These are phyloP conservation scores for Cantharis rustica DNA, from an alignment of 2,888 invertebrate species.

Conservation along the genomic window DNA sequence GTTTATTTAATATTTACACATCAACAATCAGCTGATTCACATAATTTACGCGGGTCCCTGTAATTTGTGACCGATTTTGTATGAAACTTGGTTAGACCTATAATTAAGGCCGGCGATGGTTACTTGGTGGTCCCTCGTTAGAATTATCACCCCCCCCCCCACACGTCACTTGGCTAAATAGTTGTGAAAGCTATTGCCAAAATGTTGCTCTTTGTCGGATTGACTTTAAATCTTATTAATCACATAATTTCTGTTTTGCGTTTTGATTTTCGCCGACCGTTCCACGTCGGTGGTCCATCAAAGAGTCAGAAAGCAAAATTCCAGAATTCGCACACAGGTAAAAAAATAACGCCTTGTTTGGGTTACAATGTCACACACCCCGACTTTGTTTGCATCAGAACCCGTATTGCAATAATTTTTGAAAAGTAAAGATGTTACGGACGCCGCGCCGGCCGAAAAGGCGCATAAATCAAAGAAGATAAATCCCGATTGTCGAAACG, in stretches of 20 bases:
- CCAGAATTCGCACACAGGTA: not conserved
- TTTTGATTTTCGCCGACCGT: not conserved
- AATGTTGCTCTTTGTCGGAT: not conserved
- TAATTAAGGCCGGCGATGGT: not conserved
- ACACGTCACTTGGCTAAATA: not conserved
- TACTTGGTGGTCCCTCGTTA: conserved; percentile 4
- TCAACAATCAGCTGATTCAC: conserved; percentile 1
- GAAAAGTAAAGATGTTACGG: not conserved
- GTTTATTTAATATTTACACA: conserved; percentile 3
- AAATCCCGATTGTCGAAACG: not conserved
- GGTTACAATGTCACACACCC: not conserved
- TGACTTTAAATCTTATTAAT: conserved; percentile 1
- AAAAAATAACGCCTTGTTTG: not conserved
- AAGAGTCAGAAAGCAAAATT: not conserved
- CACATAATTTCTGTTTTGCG: not conserved
- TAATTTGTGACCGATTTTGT: conserved; percentile 4
- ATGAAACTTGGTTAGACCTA: not conserved
- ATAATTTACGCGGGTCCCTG: not conserved
- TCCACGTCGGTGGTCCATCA: not conserved
- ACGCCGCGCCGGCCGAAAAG: not conserved
- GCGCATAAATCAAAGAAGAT: not conserved
- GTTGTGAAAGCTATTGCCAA: not conserved
- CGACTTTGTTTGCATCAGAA: not conserved
- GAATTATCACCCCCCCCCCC: not conserved
- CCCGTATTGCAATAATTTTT: not conserved